Evolutionary conservation across 2,888 invertebrate species (phyloP).

Genomic region (Drosophila parthenogenetica): DNA sequence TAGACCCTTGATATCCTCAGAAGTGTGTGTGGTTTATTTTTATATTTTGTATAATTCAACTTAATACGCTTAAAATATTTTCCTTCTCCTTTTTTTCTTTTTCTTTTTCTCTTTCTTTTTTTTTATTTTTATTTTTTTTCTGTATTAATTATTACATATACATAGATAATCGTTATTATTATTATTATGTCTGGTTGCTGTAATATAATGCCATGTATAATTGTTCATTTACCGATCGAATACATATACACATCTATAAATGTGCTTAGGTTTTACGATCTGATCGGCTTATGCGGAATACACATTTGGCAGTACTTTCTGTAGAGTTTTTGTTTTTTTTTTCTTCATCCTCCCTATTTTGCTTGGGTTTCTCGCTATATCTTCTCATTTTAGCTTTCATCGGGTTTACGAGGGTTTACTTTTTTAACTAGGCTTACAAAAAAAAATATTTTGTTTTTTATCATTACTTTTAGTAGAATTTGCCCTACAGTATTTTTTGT

Average conservation of each 20-base stretch:
- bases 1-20: conserved; percentile 85
- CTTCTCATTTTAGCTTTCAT: conserved; percentile 33
- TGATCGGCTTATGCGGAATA: conserved; percentile 18
- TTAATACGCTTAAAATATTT: conserved; percentile 73
- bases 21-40: conserved; percentile 77
- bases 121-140: not conserved
- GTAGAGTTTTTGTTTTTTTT: conserved; percentile 25
- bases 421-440: conserved; percentile 67
- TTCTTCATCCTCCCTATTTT: not conserved
- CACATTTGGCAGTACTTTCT: conserved; percentile 22
- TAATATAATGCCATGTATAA: conserved; percentile 76
- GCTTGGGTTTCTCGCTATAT: conserved; percentile 21
- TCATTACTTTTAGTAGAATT: conserved; percentile 65
- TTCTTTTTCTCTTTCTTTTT: not conserved
- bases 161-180: conserved; percentile 58
- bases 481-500: conserved; percentile 63
- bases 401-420: conserved; percentile 41
- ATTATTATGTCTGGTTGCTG: conserved; percentile 66
- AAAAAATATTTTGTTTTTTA: conserved; percentile 58
- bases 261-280: conserved; percentile 55
- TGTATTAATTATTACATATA: conserved; percentile 56
- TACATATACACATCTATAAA: conserved; percentile 35
- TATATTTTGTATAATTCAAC: conserved; percentile 69
- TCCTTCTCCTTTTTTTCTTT: not conserved
- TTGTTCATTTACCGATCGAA: conserved; percentile 51